These are phyloP conservation scores for Drosophila ficusphila DNA, from an alignment of 1,140 invertebrate species.

Conservation along the genomic window DNA sequence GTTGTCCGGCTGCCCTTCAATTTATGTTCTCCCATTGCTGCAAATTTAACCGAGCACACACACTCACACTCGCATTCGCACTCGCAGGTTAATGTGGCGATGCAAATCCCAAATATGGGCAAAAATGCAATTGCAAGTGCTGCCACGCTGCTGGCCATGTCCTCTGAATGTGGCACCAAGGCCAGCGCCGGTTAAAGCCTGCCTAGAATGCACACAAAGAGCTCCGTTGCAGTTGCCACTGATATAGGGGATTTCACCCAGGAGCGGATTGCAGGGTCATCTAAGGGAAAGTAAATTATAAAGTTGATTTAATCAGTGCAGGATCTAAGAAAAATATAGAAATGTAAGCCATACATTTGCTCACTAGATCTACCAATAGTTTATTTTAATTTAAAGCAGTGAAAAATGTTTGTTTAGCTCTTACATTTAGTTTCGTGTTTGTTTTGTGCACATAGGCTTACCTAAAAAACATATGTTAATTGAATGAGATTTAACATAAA, in stretches of 20 bases:
- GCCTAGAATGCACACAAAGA: constrained; percentile 58
- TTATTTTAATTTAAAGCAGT: no score
- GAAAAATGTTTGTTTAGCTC: no score
- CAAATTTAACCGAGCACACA: constrained; percentile 23
- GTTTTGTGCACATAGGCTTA: no score
- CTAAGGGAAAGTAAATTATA: background rate
- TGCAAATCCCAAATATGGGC: constrained; percentile 51
- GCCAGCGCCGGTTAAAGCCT: constrained; percentile 54
- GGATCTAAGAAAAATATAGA: no score
- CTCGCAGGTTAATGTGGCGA: constrained; percentile 17
- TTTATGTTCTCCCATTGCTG: constrained; percentile 29
- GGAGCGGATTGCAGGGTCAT: constrained; percentile 6
- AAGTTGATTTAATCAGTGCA: no score
- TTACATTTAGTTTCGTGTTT: no score
- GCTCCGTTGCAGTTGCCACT: constrained; percentile 19
- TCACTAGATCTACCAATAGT: no score
- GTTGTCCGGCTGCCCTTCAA: constrained; percentile 43
- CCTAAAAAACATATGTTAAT: no score
- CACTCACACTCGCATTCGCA: background rate
- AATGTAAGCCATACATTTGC: no score
- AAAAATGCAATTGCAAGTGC: constrained; percentile 55
- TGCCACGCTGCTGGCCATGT: background rate
- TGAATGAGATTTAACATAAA: no score
- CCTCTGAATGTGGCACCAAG: constrained; percentile 23
- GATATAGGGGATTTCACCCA: constrained; percentile 11